These are phyloP conservation scores for Nestor notabilis DNA, from an alignment of 2,113 vertebrate species.

Conservation along the genomic window DNA sequence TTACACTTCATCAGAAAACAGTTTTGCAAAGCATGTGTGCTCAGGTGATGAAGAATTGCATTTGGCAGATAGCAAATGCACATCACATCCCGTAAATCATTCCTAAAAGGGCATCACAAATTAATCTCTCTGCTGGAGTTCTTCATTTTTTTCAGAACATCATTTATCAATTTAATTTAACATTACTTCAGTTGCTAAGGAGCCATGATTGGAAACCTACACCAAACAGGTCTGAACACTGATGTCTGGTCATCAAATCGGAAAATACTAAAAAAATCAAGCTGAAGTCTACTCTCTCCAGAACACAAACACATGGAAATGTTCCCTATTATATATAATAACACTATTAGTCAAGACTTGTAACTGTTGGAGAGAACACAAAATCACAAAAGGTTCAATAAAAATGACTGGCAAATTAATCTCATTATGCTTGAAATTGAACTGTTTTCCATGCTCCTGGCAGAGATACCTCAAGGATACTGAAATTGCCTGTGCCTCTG, in stretches of 20 bases:
- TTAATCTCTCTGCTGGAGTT: constrained; percentile 69
- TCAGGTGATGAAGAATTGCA: constrained; percentile 40
- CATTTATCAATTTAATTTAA: constrained; percentile 74
- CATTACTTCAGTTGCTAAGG: constrained; percentile 59
- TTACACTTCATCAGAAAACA: constrained; percentile 53
- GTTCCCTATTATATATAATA: neutral
- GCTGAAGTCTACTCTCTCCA: neutral
- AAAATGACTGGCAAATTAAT: constrained; percentile 62
- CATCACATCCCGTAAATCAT: constrained; percentile 59
- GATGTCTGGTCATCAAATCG: constrained; percentile 40
- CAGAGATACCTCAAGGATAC: constrained; percentile 39
- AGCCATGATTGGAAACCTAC: constrained; percentile 38
- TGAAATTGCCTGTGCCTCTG: neutral
- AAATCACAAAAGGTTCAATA: constrained; percentile 69
- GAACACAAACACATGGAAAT: constrained; percentile 34
- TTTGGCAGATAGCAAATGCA: constrained; percentile 55
- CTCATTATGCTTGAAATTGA: constrained; percentile 42
- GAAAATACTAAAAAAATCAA: constrained; percentile 48
- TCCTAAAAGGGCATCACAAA: constrained; percentile 65
- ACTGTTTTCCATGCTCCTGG: constrained; percentile 2
- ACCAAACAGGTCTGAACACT: neutral
- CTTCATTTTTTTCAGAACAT: constrained; percentile 40
- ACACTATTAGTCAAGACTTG: constrained; percentile 6
- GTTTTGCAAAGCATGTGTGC: neutral
- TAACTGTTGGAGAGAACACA: constrained; percentile 12